Evolutionary conservation across 2,113 vertebrate species (phyloP).

Genomic region (Raja brachyura): DNA sequence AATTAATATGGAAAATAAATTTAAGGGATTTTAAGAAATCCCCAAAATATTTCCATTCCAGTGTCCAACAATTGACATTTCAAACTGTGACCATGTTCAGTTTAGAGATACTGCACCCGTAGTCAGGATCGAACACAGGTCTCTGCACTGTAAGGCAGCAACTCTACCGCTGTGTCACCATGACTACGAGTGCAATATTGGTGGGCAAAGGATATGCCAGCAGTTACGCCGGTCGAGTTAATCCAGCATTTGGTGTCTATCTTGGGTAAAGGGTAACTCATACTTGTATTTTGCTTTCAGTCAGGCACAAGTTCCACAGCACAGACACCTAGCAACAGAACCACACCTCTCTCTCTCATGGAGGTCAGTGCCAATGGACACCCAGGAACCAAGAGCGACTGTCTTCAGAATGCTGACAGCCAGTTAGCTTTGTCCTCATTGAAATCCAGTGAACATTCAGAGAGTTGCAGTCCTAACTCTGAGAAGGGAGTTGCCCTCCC

Average conservation of each 20-base stretch:
- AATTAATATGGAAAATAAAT: neutral
- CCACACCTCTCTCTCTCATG: constrained; percentile 44
- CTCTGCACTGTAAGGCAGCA: too few species aligned
- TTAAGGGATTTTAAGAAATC: neutral
- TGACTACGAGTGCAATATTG: too few species aligned
- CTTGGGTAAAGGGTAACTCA: neutral
- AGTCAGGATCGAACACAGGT: too few species aligned
- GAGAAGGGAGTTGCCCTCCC: neutral
- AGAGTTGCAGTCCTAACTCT: neutral
- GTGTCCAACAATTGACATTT: neutral
- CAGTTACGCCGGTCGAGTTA: too few species aligned
- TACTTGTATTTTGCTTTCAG: constrained; percentile 38
- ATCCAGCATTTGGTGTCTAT: too few species aligned
- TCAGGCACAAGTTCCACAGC: constrained; percentile 45
- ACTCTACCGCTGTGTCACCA: too few species aligned
- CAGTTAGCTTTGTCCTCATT: constrained; percentile 38
- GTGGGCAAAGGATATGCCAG: too few species aligned
- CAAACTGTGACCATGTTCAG: neutral
- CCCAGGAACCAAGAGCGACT: neutral
- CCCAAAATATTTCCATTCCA: neutral
- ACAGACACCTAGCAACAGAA: constrained; percentile 49
- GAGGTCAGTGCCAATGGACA: neutral
- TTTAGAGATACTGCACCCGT: too few species aligned
- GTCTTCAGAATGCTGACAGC: constrained; percentile 38
- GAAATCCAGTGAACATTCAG: constrained; percentile 39